A percentile compares a stretch with the other conserved stretches of the same genome.
These are phyloP conservation scores for Drosophila sucinea DNA, from an alignment of 1,140 invertebrate genomes.

Conservation along the genomic window DNA sequence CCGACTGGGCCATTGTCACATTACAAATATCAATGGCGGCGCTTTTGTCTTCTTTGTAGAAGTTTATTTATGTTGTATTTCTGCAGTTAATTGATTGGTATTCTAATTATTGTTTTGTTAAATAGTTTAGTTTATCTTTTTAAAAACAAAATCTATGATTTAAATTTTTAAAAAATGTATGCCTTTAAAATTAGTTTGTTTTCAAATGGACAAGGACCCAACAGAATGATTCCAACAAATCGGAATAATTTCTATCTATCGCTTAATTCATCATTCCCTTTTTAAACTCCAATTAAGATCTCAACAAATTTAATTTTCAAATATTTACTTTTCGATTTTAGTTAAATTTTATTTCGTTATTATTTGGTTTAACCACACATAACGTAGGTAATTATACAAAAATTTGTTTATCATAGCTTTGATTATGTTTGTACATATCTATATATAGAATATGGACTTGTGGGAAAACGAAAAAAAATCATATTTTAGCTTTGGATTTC, in stretches of 20 bases:
- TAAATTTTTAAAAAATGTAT: too few relatives aligned
- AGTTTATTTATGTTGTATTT: background rate
- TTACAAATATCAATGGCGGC: background rate
- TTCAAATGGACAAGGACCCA: too few relatives aligned
- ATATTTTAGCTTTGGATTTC: too few relatives aligned
- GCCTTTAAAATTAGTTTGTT: too few relatives aligned
- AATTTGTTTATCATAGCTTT: background rate
- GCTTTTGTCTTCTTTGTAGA: background rate
- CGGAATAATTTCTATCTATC: too few relatives aligned
- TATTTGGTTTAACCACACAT: background rate
- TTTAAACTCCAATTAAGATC: background rate
- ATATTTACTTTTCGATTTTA: background rate
- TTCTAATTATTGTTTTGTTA: background rate
- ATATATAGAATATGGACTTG: background rate
- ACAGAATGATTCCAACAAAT: too few relatives aligned
- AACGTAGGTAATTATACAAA: background rate
- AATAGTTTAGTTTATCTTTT: background rate
- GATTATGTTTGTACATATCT: background rate
- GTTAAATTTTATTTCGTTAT: background rate
- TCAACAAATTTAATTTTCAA: background rate
- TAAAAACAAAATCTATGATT: too few relatives aligned
- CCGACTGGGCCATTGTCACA: slow-evolving; percentile 45
- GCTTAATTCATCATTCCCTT: background rate
- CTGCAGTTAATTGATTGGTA: background rate
- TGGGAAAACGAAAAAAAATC: too few relatives aligned